phyloP scores from a whole-genome alignment of 2,113 vertebrate species.

The Hystrix cristata region DNA sequence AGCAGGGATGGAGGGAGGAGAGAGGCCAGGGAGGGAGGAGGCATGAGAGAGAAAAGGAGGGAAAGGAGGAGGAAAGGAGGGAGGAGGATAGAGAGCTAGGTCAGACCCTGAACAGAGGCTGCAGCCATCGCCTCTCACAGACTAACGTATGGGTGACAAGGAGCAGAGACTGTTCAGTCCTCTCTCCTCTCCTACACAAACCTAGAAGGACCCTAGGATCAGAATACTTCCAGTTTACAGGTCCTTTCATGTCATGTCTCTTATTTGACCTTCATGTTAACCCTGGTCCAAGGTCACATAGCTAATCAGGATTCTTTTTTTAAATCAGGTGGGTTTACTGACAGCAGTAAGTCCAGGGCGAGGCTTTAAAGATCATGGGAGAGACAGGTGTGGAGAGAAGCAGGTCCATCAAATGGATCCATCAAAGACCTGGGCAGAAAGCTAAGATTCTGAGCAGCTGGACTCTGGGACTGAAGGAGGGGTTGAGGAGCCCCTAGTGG shows the following conservation, averaged over 20 bases:
- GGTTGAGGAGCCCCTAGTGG: not conserved
- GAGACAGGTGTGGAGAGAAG: not conserved
- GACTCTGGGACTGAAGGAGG: not conserved
- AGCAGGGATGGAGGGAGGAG: constrained; percentile 57
- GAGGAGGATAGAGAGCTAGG: constrained; percentile 50
- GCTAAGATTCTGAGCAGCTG: not conserved
- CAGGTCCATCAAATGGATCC: not conserved
- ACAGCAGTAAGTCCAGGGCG: not conserved
- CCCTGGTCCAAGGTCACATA: constrained; percentile 39
- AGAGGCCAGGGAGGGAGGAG: constrained; percentile 34
- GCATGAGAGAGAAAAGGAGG: not conserved
- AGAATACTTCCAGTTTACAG: not conserved
- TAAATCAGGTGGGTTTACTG: not conserved
- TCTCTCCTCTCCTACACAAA: constrained; percentile 37
- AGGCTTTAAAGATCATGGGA: not conserved
- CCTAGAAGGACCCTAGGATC: constrained; percentile 21
- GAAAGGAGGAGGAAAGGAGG: constrained; percentile 25
- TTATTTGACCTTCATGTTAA: constrained; percentile 58
- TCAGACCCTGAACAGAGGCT: constrained; percentile 65
- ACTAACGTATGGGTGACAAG: constrained; percentile 32
- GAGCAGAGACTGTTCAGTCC: not conserved
- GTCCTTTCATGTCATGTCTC: constrained; percentile 25
- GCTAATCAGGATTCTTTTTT: constrained; percentile 37
- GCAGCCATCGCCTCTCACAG: constrained; percentile 53
- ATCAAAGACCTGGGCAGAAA: constrained; percentile 32